Conservation (phyloP, 2,113 vertebrate genomes). For the Clinocottus analis region DNA sequence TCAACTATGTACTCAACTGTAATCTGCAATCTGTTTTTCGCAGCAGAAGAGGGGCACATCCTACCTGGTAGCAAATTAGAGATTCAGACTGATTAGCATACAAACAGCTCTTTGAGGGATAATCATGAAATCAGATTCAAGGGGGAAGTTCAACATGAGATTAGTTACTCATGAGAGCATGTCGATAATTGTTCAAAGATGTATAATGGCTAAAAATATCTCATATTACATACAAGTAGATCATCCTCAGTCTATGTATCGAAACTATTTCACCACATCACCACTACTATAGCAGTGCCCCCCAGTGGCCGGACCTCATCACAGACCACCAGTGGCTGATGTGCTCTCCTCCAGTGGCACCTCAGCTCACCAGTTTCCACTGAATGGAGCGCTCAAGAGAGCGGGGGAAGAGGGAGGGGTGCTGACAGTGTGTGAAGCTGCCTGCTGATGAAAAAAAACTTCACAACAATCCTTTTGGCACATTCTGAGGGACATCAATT, state of each 20-base stretch:
- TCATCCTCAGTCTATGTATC: neutral
- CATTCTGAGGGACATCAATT: constrained; percentile 24
- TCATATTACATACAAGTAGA: neutral
- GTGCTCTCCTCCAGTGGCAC: constrained; percentile 2
- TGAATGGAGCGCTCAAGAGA: neutral
- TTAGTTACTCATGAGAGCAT: neutral
- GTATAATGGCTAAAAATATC: neutral
- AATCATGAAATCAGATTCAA: constrained; percentile 37
- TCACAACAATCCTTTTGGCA: constrained; percentile 5
- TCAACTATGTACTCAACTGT: constrained; percentile 61
- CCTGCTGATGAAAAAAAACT: constrained; percentile 1
- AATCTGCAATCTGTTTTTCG: constrained; percentile 33
- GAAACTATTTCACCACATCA: constrained; percentile 14
- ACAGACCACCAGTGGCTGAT: constrained; percentile 1
- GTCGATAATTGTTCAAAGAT: constrained; percentile 1
- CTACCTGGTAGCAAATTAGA: constrained; percentile 59
- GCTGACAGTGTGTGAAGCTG: constrained; percentile 24
- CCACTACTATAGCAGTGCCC: constrained; percentile 51
- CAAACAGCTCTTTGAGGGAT: constrained; percentile 29
- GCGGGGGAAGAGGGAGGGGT: constrained; percentile 3
- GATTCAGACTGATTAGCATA: constrained; percentile 20
- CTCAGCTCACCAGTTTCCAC: constrained; percentile 5
- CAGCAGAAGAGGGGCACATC: constrained; percentile 12
- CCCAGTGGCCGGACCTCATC: constrained; percentile 48
- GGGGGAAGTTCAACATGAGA: constrained; percentile 27